Conservation (phyloP, 2,888 invertebrate genomes). For the Caenorhabditis uteleia region DNA sequence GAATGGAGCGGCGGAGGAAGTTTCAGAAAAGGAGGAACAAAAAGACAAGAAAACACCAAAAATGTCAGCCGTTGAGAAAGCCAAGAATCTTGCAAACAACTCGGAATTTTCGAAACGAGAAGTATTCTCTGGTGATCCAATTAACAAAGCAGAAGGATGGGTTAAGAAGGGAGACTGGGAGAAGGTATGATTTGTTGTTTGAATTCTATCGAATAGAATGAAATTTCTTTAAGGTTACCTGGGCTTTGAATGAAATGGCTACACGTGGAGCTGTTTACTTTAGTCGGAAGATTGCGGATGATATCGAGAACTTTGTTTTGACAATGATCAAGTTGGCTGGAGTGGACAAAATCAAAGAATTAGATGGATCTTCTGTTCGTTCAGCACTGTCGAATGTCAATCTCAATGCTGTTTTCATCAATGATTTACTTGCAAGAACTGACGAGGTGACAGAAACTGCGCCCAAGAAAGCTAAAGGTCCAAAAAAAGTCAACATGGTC, state of each 20-base stretch:
- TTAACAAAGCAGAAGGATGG: constrained; percentile 48
- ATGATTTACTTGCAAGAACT: constrained; percentile 35
- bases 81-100: constrained; percentile 18
- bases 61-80: constrained; percentile 29
- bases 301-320: constrained; percentile 44
- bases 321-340: constrained; percentile 26
- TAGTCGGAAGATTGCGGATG: constrained; percentile 41
- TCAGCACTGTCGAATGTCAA: constrained; percentile 34
- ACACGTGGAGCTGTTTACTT: constrained; percentile 31
- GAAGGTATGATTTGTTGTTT: no score
- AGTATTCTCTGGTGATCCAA: constrained; percentile 51
- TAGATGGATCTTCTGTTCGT: constrained; percentile 28
- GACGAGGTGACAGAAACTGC: constrained; percentile 26
- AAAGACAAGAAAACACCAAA: constrained; percentile 8
- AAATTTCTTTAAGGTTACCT: no score
- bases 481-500: constrained; percentile 6
- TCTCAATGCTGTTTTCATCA: constrained; percentile 23
- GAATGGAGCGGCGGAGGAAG: background rate
- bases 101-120: constrained; percentile 42
- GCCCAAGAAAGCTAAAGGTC: constrained; percentile 44
- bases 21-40: background rate
- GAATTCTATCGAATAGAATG: constrained; percentile 11
- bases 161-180: constrained; percentile 35
- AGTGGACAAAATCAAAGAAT: constrained; percentile 13
- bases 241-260: constrained; percentile 51